phyloP scores from a whole-genome alignment of 2,797 vertebrate genomes.

The Cossypha polioptera region DNA sequence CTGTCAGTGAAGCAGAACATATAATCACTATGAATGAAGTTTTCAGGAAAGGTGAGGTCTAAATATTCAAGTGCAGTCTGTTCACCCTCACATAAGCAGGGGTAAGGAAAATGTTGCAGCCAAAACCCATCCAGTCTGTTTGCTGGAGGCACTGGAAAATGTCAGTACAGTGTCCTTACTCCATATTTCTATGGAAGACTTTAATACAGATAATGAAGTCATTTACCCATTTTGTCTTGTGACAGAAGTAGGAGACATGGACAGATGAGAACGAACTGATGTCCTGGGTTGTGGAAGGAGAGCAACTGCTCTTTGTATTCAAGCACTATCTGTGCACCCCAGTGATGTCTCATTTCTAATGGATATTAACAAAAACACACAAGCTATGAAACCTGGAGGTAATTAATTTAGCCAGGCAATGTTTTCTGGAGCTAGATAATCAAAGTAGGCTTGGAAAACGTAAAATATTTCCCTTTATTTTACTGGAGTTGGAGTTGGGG shows the following conservation, averaged over 20 bases:
- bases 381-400: background rate
- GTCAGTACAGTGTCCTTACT: background rate
- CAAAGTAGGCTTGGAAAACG: background rate
- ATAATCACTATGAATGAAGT: background rate
- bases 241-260: background rate
- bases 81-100: background rate
- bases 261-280: background rate
- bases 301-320: background rate
- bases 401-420: background rate
- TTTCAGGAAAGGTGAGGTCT: background rate
- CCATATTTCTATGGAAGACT: background rate
- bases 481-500: background rate
- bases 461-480: background rate
- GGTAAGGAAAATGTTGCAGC: background rate
- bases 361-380: background rate
- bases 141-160: background rate
- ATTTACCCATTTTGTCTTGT: background rate
- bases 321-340: background rate
- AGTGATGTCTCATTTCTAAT: background rate
- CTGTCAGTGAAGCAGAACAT: constrained; percentile 34
- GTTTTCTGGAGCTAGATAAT: background rate
- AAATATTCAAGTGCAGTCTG: background rate
- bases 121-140: background rate
- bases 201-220: background rate
- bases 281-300: background rate